A percentile compares a stretch with the other conserved stretches of the same genome.
These are phyloP conservation scores for Apteryx owenii DNA, from an alignment of 2,113 vertebrate species.

Conservation along the genomic window DNA sequence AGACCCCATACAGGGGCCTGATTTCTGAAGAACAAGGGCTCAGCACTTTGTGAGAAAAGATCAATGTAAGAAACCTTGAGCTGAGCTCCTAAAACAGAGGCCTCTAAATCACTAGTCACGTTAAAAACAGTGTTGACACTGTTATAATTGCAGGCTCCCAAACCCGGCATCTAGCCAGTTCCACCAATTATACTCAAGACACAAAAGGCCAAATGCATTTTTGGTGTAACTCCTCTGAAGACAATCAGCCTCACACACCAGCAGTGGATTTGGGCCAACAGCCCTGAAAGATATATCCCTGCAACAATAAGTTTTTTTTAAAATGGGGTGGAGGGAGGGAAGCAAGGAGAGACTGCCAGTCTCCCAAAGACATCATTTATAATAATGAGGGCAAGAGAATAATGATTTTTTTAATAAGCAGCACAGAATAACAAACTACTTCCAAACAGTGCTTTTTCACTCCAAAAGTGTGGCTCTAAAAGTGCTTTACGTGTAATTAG, in stretches of 20 bases:
- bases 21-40: neutral
- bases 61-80: neutral
- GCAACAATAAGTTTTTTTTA: slow-evolving; percentile 49
- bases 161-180: neutral
- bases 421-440: neutral
- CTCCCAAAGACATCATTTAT: neutral
- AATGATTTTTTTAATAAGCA: slow-evolving; percentile 2
- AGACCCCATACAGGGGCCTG: neutral
- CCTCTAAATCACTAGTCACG: neutral
- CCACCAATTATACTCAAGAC: slow-evolving; percentile 53
- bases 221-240: slow-evolving; percentile 34
- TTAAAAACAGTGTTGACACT: neutral
- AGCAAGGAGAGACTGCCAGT: slow-evolving; percentile 42
- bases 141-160: neutral
- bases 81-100: neutral
- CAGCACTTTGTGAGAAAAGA: neutral
- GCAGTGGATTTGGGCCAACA: slow-evolving; percentile 42
- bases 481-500: neutral
- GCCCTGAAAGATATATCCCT: slow-evolving; percentile 3
- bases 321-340: slow-evolving; percentile 33
- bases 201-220: slow-evolving; percentile 51
- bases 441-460: neutral
- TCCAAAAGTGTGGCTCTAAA: neutral
- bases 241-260: slow-evolving; percentile 43
- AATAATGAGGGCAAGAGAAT: slow-evolving; percentile 6